Percentiles rank a stretch among this genome's conserved stretches.
Evolutionary conservation across 2,888 invertebrate species (phyloP).

Genomic region (Plebejus argus): DNA sequence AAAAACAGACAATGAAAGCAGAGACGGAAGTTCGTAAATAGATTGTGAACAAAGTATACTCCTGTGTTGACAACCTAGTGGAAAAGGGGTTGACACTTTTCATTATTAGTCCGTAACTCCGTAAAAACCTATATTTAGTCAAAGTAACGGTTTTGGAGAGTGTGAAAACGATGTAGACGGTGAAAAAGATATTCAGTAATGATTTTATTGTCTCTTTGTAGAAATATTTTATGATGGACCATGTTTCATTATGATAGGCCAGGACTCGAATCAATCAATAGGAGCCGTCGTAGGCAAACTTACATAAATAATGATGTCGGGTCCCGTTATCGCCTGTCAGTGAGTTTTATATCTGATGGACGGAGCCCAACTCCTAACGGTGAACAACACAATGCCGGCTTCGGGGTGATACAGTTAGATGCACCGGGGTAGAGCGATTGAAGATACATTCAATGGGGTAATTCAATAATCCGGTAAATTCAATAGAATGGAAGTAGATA

Average conservation of each 20-base stretch:
- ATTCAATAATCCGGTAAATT: slow-evolving; percentile 15
- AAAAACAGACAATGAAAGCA: neutral
- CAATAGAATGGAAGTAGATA: neutral
- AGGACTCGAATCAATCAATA: slow-evolving; percentile 26
- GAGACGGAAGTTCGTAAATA: neutral
- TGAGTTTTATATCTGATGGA: slow-evolving; percentile 68
- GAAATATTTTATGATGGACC: neutral
- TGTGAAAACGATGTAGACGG: too few species aligned
- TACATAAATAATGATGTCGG: slow-evolving; percentile 53
- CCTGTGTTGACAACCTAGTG: neutral
- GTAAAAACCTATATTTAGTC: neutral
- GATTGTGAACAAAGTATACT: neutral
- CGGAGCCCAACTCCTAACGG: slow-evolving; percentile 61
- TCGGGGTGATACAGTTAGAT: slow-evolving; percentile 50
- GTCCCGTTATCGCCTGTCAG: slow-evolving; percentile 71
- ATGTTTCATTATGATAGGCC: neutral
- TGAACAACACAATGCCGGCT: slow-evolving; percentile 49
- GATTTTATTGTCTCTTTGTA: too few species aligned
- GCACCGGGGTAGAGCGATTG: slow-evolving; percentile 14
- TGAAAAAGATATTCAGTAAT: too few species aligned
- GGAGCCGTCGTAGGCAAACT: slow-evolving; percentile 43
- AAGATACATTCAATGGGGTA: slow-evolving; percentile 4
- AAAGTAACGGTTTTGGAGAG: neutral
- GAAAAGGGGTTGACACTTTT: neutral
- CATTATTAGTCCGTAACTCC: neutral